Evolutionary conservation across 2,888 invertebrate species (phyloP), one percentile per base, ranked within the genome.

Genomic region (Ochropacha duplaris): DNA sequence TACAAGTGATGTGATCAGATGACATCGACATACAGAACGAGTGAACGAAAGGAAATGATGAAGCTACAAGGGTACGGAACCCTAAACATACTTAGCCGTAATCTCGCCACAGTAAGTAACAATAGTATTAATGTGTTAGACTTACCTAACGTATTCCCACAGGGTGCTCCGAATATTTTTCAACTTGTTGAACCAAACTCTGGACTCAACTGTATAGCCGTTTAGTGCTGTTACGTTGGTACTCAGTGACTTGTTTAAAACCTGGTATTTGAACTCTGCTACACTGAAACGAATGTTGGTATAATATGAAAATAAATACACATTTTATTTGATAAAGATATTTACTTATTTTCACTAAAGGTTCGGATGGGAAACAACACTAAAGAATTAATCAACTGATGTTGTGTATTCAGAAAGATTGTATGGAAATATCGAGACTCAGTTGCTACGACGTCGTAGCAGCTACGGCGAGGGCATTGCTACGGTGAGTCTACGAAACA

Each of bases 81-180:
- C n/a, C n/a, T n/a, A n/a, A n/a, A n/a, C n/a, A n/a, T n/a, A n/a
- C n/a, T n/a, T n/a, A n/a, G n/a, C n/a, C n/a, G n/a, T n/a, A n/a
- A n/a, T n/a, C n/a, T n/a, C n/a, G n/a, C n/a, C n/a, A n/a, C n/a
- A n/a, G n/a, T n/a, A n/a, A 28, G 50, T 11, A 5, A 24, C 14
- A 5, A 9, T 9, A 9, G 4, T n/a, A n/a, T n/a, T n/a, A 36
- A 36, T 5, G 4, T 2, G 9, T n/a, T 3, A 34, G 14, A 12
- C 2, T 58, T 59, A 78, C 77, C 78, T 75, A 16, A 80, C 68
- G 26, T 72, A 57, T 39, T 68, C 61, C 72, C 76, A 79, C 22
- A 77, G 55, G 11, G 62, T 60, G 4, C 56, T 56, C 56, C 78
- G 74, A 4, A 78, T 64, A 4, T 57, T 55, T 31, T 61, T 67